Conservation (phyloP, 1,140 invertebrate species). For the Cepaea nemoralis region DNA sequence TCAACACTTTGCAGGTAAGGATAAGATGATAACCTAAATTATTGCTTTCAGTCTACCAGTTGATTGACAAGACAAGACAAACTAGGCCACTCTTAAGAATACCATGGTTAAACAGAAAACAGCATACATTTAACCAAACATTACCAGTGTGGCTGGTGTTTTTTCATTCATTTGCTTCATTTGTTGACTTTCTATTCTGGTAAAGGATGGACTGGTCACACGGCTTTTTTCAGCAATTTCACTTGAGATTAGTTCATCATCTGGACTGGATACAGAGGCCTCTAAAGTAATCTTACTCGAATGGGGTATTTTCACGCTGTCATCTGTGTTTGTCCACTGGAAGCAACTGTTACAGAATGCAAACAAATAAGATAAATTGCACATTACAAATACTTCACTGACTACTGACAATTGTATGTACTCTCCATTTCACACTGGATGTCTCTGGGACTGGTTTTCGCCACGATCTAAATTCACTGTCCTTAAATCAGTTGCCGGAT, state of each 20-base stretch:
- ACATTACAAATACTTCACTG: neutral
- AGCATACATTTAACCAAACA: no score
- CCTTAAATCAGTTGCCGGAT: no score
- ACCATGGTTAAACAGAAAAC: no score
- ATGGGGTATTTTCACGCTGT: neutral
- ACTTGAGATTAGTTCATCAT: neutral
- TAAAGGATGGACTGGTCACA: neutral
- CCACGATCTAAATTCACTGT: no score
- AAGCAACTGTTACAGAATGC: neutral
- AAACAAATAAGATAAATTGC: neutral
- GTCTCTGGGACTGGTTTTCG: no score
- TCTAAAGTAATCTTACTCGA: neutral
- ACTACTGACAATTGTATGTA: no score
- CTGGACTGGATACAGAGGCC: neutral
- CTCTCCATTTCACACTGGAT: no score
- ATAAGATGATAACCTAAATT: no score
- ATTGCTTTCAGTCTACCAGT: no score
- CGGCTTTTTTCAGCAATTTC: neutral
- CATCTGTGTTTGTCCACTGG: neutral
- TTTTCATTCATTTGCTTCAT: conserved; percentile 16
- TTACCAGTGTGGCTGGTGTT: neutral
- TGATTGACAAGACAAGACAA: no score
- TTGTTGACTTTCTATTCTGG: neutral
- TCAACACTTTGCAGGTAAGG: no score
- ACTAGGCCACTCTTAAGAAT: no score